A percentile compares a stretch with the other conserved stretches of the same genome.
Evolutionary conservation across 2,113 vertebrate species (phyloP).

Genomic region (Lamprologus callipterus): DNA sequence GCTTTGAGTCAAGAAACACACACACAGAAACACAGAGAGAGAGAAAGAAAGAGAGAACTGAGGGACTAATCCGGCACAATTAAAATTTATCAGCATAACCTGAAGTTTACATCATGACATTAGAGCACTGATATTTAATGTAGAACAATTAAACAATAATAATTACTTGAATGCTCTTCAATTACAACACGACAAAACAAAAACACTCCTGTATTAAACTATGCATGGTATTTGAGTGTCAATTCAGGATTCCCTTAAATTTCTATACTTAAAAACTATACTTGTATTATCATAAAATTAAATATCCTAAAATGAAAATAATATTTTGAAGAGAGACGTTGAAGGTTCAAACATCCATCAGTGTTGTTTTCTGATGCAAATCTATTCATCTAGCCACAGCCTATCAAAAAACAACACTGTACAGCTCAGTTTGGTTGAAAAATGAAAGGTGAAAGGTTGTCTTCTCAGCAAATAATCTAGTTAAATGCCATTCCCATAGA

Average conservation of each 20-base stretch:
- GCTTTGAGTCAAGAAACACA: constrained; percentile 57
- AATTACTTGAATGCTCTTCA: not conserved
- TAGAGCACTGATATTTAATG: not conserved
- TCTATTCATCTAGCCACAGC: not conserved
- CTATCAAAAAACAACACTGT: not conserved
- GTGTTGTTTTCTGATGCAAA: not conserved
- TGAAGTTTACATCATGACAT: not conserved
- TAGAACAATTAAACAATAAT: not conserved
- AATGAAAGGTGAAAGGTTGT: not conserved
- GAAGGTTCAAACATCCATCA: not conserved
- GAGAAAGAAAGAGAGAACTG: not conserved
- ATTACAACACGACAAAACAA: not conserved
- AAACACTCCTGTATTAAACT: not conserved
- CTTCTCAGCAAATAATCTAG: not conserved
- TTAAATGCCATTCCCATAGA: not conserved
- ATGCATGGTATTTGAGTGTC: not conserved
- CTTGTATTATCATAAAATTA: not conserved
- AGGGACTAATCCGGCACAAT: not conserved
- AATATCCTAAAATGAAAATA: not conserved
- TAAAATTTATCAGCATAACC: not conserved
- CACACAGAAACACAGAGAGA: not conserved
- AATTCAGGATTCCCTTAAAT: not conserved
- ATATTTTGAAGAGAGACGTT: not conserved
- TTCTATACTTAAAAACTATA: not conserved
- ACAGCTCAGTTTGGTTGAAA: not conserved